Evolutionary conservation across 2,888 invertebrate genomes (phyloP), one percentile per base, ranked within the genome.

Genomic region (Aphrophora alni): DNA sequence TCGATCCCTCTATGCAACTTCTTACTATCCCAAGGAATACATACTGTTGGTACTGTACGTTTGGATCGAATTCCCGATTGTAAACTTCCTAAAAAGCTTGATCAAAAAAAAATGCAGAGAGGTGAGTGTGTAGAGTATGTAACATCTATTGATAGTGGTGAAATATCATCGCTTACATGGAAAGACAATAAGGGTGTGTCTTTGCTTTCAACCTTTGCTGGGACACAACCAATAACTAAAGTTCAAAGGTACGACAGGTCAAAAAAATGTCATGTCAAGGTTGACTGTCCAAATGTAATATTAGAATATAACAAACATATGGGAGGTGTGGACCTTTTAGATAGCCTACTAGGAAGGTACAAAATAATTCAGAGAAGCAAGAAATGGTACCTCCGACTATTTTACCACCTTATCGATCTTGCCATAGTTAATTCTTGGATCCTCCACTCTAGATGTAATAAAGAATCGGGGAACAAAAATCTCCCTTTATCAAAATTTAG

Each of bases 331-430:
- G 87, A 87, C 74, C 85, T 87, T 70, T 85, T 86, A 85, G 87
- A 88, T 84, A 86, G 84, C 75, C 84, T 86, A 27, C 85, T 85
- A 84, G 85, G 83, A 27, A 78, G 83, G 24, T 83, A 81, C 82
- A 76, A 73, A 51, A 82, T 82, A 27, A 75, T 81, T 12, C 75
- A 81, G 17, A 86, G 86, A 82, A 86, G 86, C 83, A 87, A 86
- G 85, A 87, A 87, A 82, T 87, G 87, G 86, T 87, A 87, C 74
- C 80, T 87, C 82, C 85, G 86, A 83, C 84, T 87, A 81, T 87
- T 88, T 84, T 87, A 86, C 75, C 87, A 87, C 81, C 82, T 85
- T 7, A 79, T 87, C 51, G 86, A 87, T 75, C 73, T 87, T 12
- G 78, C 82, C 5, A 85, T 86, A 81, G 74, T 83, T 12, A 87